Evolutionary conservation across 30 jellyfish, hydroid and myxozoan species (phyloP), one percentile per base, ranked within the genome.

Genomic region (Rhopilema esculentum): DNA sequence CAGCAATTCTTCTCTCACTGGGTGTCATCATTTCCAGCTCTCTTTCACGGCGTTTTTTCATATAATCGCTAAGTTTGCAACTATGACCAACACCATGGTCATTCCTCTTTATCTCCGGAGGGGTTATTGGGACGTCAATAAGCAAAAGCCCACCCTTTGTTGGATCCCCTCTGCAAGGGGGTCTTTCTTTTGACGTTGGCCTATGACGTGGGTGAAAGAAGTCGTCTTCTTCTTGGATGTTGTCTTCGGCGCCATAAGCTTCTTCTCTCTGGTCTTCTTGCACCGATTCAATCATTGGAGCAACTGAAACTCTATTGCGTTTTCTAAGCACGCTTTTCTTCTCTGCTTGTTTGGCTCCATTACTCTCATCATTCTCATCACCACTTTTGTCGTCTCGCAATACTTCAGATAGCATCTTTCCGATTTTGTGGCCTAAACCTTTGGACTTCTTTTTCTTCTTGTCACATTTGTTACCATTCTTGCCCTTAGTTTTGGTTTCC

Each of bases 111-210:
- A 81, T 81, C 7, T 67, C 83, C 18, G 83, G 83, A 4, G 91
- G 91, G 52, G 83, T 67, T 4, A 81, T 67, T 1, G 83, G 83
- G 16, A 4, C 69, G 4, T 66, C 77, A 6, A 81, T 25, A 16
- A 81, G 75, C 12, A 69, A 22, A 26, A 66, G 57, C 23, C 83
- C 91, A 25, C 40, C 0, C 48, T 81, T 67, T 12, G 66, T 30
- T 8, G 91, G 75, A 21, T 67, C 79, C 18, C 91, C 91, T 81
- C 83, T 81, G 18, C 76, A 66, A 20, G 91, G 91, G 49, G 83
- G 91, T 28, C 91, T 81, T 81, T 81, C 91, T 66, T 30, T 81
- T 28, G 91, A 31, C 33, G 91, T 67, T 16, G 91, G 83, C 25
- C 83, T 33, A 20, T 81, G 49, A 29, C 76, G 61, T 23, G 74